A percentile compares a stretch with the other conserved stretches of the same genome.
Conservation (phyloP, 2,113 vertebrate species). For the Geococcyx californianus region DNA sequence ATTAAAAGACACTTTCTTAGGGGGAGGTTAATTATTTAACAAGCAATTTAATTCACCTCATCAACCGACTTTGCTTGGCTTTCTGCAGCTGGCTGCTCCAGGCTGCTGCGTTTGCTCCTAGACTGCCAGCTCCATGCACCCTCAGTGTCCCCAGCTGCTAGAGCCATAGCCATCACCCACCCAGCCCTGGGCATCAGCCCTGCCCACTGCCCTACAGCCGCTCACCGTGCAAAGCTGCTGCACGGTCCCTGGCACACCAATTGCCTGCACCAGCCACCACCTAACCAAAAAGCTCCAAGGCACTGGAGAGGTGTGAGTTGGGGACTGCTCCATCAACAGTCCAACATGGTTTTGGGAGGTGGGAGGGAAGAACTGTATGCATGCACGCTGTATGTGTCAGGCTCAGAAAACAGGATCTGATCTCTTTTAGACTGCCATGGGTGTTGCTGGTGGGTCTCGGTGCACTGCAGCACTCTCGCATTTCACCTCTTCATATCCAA, state of each 20-base stretch:
- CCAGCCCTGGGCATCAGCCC: not conserved
- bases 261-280: not conserved
- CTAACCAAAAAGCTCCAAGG: not conserved
- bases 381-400: accelerated
- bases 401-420: not conserved
- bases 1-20: not conserved
- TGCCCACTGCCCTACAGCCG: not conserved
- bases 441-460: not conserved
- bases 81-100: not conserved
- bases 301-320: too few species aligned
- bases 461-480: not conserved
- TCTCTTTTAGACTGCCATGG: not conserved
- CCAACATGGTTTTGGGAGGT: not conserved
- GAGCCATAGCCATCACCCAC: not conserved
- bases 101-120: not conserved
- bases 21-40: not conserved
- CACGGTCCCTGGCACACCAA: accelerated
- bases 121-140: not conserved
- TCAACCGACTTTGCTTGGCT: not conserved
- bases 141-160: not conserved
- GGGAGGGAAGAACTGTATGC: not conserved
- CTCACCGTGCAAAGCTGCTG: not conserved
- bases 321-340: not conserved
- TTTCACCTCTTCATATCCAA: not conserved
- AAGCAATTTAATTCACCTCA: not conserved